A percentile compares a stretch with the other conserved stretches of the same genome.
These are phyloP conservation scores for Arctopsyche grandis DNA, from an alignment of 1,140 invertebrate genomes.

Conservation along the genomic window DNA sequence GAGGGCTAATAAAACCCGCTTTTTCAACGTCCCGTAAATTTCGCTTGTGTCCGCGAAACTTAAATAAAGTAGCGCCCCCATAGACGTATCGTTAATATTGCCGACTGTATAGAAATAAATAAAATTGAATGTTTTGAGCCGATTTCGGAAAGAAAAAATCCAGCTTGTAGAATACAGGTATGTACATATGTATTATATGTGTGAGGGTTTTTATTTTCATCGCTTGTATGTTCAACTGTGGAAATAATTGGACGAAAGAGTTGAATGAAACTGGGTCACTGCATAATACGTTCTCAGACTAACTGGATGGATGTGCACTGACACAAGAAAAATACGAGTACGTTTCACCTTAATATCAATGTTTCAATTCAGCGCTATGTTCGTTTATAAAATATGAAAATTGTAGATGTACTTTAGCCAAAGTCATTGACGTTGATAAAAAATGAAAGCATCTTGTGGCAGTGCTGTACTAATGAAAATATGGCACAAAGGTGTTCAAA, in stretches of 20 bases:
- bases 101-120: neutral
- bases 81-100: neutral
- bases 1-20: slow-evolving; percentile 20
- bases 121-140: neutral
- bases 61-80: neutral
- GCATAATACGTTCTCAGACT: neutral
- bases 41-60: neutral
- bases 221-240: neutral
- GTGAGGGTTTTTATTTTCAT: neutral
- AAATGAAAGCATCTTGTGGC: too few species aligned
- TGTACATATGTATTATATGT: too few species aligned
- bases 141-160: neutral
- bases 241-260: slow-evolving; percentile 6
- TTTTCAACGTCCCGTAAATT: slow-evolving; percentile 28
- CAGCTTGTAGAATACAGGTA: too few species aligned
- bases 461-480: too few species aligned
- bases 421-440: too few species aligned
- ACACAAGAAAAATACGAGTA: too few species aligned
- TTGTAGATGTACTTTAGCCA: too few species aligned
- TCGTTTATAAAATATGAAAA: too few species aligned
- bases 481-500: too few species aligned
- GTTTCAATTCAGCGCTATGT: too few species aligned
- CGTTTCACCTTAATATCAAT: too few species aligned
- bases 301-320: neutral
- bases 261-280: neutral